Base-by-base conservation (phyloP, 2,888 invertebrate genomes). In the Nomada goodeniana region DNA sequence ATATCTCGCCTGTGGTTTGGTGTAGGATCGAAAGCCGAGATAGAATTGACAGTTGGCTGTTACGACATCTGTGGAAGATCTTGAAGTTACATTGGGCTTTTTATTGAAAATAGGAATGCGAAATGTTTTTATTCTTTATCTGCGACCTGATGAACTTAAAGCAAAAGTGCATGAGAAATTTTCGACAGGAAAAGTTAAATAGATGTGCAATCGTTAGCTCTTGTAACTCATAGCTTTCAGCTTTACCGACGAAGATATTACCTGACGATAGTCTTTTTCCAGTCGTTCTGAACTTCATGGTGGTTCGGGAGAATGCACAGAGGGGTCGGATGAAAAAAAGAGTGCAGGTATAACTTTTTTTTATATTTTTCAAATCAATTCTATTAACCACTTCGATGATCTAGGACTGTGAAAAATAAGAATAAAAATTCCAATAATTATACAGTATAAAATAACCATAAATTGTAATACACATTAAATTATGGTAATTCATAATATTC, bases 221-320 rank as follows among this genome's bases (percentile, higher is more conserved):
- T 11, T 15, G 20, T n/a, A 13, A 26, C 9, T 26, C 2, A 42
- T 20, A 69, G 64, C 20, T 59, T 29, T 9, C 79, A n/a, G 15
- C 23, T 18, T 79, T 79, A 74, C 36, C 79, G 69, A 64, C 76
- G 1, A 42, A 20, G 18, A 29, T 76, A 79, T 79, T 69, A 63
- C 50, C 79, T 3, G 75, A 78, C n/a, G 18, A 36, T 36, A 7
- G 36, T 36, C 4, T 15, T 77, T 15, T 15, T 67, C 44, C 11
- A 20, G 20, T n/a, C 55, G 4, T 73, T 53, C 18, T 36, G 2
- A 5, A 50, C 10, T 53, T 15, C 36, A 20, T 36, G 67, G 10
- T 15, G 29, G 20, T 20, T 11, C 9, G 23, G n/a, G 42, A 68
- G 10, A 53, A 29, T n/a, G 18, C 5, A 50, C 29, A 15, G 15